Evolutionary conservation across 2,113 vertebrate species (phyloP).

Genomic region (Vicugna pacos): DNA sequence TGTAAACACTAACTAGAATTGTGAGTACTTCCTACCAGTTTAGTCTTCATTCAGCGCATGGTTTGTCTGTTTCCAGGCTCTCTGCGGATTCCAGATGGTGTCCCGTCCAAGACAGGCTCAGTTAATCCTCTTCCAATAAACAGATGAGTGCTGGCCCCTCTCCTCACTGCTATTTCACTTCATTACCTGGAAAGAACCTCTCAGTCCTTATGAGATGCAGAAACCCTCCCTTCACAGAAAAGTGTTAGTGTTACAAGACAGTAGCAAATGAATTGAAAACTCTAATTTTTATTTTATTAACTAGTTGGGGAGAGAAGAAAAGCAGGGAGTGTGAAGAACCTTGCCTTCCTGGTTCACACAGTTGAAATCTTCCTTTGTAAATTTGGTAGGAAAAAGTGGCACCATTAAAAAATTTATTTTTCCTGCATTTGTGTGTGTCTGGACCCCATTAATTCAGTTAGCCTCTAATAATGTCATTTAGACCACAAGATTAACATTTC

Average conservation of each 20-base stretch:
- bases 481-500: slow-evolving; percentile 45
- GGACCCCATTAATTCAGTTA: slow-evolving; percentile 6
- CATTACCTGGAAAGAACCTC: not conserved
- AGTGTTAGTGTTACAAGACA: too few relatives aligned
- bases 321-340: not conserved
- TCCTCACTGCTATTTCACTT: not conserved
- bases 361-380: not conserved
- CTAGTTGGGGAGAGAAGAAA: not conserved
- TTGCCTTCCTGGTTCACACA: too few relatives aligned
- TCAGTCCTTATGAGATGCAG: not conserved
- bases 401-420: not conserved
- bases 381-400: not conserved
- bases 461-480: not conserved
- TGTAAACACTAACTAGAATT: not conserved
- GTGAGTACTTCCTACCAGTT: not conserved
- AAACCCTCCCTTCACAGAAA: not conserved
- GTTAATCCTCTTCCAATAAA: not conserved
- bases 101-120: accelerated
- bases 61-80: too few relatives aligned
- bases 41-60: not conserved
- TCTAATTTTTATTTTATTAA: not conserved
- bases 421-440: not conserved
- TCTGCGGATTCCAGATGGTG: accelerated
- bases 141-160: accelerated
- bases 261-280: not conserved